phyloP scores from a whole-genome alignment of 2,113 vertebrate genomes.

The Nesogale talazaci region DNA sequence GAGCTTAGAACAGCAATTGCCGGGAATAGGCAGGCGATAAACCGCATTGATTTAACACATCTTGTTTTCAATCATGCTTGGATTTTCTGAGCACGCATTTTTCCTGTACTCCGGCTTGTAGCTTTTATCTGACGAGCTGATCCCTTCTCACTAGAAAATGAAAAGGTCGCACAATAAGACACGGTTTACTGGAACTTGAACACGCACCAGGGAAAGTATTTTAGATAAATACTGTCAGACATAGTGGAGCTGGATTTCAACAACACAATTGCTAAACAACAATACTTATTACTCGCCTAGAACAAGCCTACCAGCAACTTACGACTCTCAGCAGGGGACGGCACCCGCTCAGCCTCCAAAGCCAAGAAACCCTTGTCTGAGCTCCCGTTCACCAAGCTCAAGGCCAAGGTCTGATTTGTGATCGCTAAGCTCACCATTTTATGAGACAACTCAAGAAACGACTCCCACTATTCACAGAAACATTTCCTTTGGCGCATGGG shows the following conservation, averaged over 20 bases:
- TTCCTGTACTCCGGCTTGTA: constrained; percentile 91
- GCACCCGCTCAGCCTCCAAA: constrained; percentile 72
- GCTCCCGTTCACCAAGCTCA: not conserved
- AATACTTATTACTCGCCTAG: constrained; percentile 90
- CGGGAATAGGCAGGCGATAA: constrained; percentile 92
- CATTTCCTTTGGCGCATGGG: constrained; percentile 7
- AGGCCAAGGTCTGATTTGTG: constrained; percentile 26
- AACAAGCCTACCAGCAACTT: constrained; percentile 86
- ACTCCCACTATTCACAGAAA: constrained; percentile 2
- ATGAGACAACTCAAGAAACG: constrained; percentile 56
- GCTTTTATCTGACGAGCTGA: constrained; percentile 93
- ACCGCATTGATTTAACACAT: constrained; percentile 94
- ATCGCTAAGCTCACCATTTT: constrained; percentile 62
- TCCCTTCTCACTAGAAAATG: constrained; percentile 92
- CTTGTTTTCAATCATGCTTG: constrained; percentile 94
- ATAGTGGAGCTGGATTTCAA: constrained; percentile 91
- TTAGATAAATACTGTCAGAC: constrained; percentile 94
- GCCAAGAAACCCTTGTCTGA: constrained; percentile 74
- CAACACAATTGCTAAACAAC: constrained; percentile 90
- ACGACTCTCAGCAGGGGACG: constrained; percentile 85
- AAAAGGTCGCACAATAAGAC: constrained; percentile 94
- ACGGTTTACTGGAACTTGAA: constrained; percentile 93
- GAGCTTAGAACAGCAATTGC: constrained; percentile 92
- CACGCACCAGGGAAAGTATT: constrained; percentile 91
- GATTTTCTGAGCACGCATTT: constrained; percentile 93